Evolutionary conservation across 2,113 vertebrate species (phyloP).

Genomic region (Peromyscus californicus): DNA sequence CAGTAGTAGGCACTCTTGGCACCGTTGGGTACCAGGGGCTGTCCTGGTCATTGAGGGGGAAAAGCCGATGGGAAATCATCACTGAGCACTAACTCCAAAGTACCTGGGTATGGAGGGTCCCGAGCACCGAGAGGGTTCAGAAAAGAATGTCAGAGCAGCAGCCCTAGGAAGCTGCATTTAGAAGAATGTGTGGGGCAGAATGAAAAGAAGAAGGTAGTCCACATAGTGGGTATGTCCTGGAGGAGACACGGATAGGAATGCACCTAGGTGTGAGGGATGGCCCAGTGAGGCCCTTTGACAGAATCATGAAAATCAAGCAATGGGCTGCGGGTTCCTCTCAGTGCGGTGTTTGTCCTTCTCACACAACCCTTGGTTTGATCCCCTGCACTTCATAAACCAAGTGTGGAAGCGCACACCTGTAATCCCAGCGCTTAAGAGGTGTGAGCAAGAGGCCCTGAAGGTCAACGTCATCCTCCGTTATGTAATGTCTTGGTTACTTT

Average conservation of each 20-base stretch:
- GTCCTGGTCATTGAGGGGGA: neutral
- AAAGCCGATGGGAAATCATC: accelerated
- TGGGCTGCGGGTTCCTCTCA: neutral
- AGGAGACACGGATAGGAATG: neutral
- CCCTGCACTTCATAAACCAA: too few relatives aligned
- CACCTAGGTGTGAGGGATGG: neutral
- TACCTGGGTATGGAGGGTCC: neutral
- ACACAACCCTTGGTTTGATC: neutral
- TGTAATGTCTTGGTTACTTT: neutral
- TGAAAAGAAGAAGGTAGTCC: neutral
- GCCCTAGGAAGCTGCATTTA: neutral
- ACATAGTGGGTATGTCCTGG: neutral
- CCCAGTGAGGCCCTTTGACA: neutral
- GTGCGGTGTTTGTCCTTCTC: neutral
- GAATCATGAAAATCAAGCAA: neutral
- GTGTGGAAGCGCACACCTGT: neutral
- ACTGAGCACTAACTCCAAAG: neutral
- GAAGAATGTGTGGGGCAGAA: neutral
- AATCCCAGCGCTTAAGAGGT: neutral
- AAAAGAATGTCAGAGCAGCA: neutral
- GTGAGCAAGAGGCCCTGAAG: neutral
- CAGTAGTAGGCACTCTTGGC: too few relatives aligned
- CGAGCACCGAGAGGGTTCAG: neutral
- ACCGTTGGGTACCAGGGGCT: neutral
- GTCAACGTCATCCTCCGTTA: neutral